phyloP scores from a whole-genome alignment of 2,797 vertebrate species.

The Aldrovandia affinis region DNA sequence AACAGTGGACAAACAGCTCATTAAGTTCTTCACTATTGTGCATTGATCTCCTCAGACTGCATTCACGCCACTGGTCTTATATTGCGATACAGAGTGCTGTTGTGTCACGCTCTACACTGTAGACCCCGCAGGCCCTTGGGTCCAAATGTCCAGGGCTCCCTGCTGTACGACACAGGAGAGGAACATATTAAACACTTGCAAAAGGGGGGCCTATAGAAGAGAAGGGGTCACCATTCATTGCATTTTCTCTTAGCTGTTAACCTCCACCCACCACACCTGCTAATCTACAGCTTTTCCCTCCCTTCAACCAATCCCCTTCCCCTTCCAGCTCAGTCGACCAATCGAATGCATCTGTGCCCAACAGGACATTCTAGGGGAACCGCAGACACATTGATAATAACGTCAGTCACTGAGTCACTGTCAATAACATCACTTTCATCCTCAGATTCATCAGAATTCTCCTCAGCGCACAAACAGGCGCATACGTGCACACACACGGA shows the following conservation, averaged over 20 bases:
- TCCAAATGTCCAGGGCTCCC: neutral
- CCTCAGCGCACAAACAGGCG: constrained; percentile 33
- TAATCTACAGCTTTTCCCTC: neutral
- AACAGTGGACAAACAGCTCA: constrained; percentile 1
- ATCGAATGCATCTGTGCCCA: neutral
- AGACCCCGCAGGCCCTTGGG: neutral
- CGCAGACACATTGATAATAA: neutral
- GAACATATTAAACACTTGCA: neutral
- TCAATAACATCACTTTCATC: neutral
- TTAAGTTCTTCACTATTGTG: neutral
- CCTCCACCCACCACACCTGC: neutral
- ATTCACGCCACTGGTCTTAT: neutral
- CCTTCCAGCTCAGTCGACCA: neutral
- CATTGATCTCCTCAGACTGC: constrained; percentile 17
- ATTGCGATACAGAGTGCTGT: neutral
- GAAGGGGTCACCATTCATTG: neutral
- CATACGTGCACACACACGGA: neutral
- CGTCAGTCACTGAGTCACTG: neutral
- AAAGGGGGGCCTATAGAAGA: neutral
- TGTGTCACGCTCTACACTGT: neutral
- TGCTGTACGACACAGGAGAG: neutral
- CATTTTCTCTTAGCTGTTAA: neutral
- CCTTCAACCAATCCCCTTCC: neutral
- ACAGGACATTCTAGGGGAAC: neutral
- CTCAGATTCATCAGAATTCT: neutral